Conservation (phyloP, 2,113 vertebrate species). For the Crocuta crocuta region DNA sequence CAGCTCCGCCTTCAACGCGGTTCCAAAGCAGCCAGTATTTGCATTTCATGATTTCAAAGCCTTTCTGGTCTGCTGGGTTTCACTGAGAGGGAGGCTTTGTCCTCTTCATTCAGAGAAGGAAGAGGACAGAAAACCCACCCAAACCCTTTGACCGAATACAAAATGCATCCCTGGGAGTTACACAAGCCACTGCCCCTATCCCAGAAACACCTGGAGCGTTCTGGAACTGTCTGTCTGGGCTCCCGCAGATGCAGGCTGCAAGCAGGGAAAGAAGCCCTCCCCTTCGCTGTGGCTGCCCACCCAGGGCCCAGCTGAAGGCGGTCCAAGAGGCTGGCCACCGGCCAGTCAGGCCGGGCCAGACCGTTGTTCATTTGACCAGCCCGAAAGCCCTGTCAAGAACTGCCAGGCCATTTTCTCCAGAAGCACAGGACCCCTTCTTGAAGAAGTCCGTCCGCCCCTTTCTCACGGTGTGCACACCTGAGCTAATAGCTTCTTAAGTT, state of each 20-base stretch:
- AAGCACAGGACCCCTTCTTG: neutral
- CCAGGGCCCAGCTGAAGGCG: neutral
- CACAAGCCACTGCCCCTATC: neutral
- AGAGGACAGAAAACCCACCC: constrained; percentile 65
- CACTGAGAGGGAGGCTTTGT: constrained; percentile 73
- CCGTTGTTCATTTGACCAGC: neutral
- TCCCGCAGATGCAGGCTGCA: neutral
- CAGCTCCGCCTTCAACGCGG: neutral
- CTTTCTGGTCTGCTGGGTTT: constrained; percentile 56
- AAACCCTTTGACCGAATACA: constrained; percentile 38
- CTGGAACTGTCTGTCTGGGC: neutral
- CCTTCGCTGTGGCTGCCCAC: neutral
- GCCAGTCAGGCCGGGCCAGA: neutral
- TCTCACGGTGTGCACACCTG: no score
- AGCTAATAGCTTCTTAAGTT: neutral
- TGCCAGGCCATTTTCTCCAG: neutral
- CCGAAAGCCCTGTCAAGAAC: no score
- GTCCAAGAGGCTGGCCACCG: neutral
- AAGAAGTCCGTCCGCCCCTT: neutral
- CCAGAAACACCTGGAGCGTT: neutral
- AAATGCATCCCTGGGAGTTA: constrained; percentile 18
- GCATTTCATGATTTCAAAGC: constrained; percentile 68
- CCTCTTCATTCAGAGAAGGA: constrained; percentile 50
- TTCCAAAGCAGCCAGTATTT: constrained; percentile 62
- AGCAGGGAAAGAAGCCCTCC: neutral